Conservation (phyloP, 2,113 vertebrate genomes). For the Manacus vitellinus region DNA sequence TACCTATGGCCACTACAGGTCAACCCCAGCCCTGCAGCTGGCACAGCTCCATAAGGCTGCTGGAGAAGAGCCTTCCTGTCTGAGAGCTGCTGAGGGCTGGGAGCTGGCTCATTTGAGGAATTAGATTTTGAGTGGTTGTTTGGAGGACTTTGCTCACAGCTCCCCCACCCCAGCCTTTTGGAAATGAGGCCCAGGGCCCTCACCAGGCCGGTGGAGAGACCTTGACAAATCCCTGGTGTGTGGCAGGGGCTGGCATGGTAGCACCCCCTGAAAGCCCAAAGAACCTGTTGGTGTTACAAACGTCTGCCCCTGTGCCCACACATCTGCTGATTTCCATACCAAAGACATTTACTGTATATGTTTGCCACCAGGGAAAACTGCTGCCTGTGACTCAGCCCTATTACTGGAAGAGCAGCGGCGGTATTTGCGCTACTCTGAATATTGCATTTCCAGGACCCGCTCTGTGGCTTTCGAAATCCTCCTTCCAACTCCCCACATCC, state of each 20-base stretch:
- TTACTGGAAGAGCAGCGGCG: constrained; percentile 60
- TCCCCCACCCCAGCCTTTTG: background rate
- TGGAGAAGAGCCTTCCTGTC: background rate
- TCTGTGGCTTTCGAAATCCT: background rate
- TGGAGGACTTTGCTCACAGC: background rate
- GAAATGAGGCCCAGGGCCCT: accelerated
- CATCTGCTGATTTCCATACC: constrained; percentile 48
- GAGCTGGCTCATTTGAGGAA: background rate
- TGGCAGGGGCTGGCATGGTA: accelerated
- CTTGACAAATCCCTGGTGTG: accelerated
- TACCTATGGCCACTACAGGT: background rate
- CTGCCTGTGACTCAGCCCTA: constrained; percentile 38
- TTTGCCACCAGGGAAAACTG: constrained; percentile 52
- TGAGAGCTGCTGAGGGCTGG: background rate
- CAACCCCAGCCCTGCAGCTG: background rate
- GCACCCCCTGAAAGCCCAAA: background rate
- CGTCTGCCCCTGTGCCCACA: background rate
- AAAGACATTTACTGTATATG: constrained; percentile 56
- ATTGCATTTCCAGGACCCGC: constrained; percentile 60
- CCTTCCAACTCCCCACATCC: background rate
- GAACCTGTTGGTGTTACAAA: constrained; percentile 10
- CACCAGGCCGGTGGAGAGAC: accelerated
- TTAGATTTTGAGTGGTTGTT: background rate
- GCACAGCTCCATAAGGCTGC: accelerated
- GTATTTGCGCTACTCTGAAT: background rate